These are phyloP conservation scores for Naja naja DNA, from an alignment of 2,113 vertebrate species.

Conservation along the genomic window DNA sequence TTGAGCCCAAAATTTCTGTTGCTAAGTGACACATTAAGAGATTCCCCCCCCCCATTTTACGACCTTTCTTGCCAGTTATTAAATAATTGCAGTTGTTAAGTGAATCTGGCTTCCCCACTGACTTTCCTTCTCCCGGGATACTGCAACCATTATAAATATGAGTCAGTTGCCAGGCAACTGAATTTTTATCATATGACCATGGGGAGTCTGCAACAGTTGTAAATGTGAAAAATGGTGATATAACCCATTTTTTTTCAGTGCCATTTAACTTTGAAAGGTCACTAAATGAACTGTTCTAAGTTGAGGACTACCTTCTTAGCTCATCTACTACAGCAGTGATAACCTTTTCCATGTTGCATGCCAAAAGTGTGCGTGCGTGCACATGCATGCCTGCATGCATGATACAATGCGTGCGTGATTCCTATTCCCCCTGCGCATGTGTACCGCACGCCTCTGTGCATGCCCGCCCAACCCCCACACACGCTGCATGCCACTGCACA, in stretches of 20 bases:
- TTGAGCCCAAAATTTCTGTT: background rate
- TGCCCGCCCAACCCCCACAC: too few relatives aligned
- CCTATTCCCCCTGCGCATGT: too few relatives aligned
- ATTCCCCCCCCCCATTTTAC: background rate
- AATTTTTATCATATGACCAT: background rate
- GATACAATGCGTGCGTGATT: too few relatives aligned
- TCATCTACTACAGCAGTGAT: background rate
- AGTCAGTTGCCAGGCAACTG: background rate
- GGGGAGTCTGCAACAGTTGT: background rate
- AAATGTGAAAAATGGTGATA: background rate
- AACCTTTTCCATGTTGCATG: too few relatives aligned
- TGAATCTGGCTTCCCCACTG: background rate
- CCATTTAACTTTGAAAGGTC: background rate
- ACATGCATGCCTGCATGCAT: too few relatives aligned
- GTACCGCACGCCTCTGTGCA: too few relatives aligned
- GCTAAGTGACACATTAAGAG: background rate
- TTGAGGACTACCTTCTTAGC: background rate
- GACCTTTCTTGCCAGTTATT: background rate
- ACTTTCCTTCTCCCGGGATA: background rate
- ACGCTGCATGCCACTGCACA: too few relatives aligned
- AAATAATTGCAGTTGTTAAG: background rate
- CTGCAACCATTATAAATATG: background rate
- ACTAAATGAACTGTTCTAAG: background rate
- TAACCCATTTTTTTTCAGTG: background rate
- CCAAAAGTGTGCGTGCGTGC: too few relatives aligned